Evolutionary conservation across 2,797 vertebrate genomes (phyloP), one percentile per base, ranked within the genome.

Genomic region (Vespertilio murinus): DNA sequence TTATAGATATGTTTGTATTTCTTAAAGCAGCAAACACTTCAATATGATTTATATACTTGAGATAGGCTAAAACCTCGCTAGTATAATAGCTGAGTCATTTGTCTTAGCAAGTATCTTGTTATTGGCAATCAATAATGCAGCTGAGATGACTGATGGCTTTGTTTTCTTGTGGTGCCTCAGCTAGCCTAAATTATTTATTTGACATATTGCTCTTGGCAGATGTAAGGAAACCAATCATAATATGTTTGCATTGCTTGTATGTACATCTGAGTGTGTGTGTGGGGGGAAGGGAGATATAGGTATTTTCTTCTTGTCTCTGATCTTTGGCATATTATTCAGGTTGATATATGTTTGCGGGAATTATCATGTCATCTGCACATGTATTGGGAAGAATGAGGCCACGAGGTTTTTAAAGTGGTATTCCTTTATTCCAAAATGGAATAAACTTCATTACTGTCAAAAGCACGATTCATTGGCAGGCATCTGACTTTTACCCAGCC

Each of bases 111-210:
- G 97, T 98, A 98, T 98, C 98, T 98, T 96, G 98, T 98, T 98
- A 98, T 98, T 98, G 97, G 98, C 98, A 98, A 99, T 99, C 98
- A 98, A 98, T 98, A 98, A 98, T 91, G 95, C 93, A 98, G 97
- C 96, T 84, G 94, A 98, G 97, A 98, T 98, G 98, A 99, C 93
- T 98, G 98, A 99, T 98, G 95, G 95, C 95, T 97, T 98, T 98
- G 98, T 98, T 98, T 98, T 98, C 93, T 95, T 97, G 81, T 0
- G 0, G 94, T 97, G 96, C 95, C 96, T 98, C 97, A 97, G 97
- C 96, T 97, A 94, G 59, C 89, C 95, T 98, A 97, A 98, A 98
- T 98, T 98, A 98, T 98, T 98, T 98, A 98, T 98, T 98, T 98
- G 98, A 98, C 97, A 95, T 92, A 97, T 80, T 97, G 94, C 97